Evolutionary conservation across 2,888 invertebrate species (phyloP).

Genomic region (Alsophila aescularia): DNA sequence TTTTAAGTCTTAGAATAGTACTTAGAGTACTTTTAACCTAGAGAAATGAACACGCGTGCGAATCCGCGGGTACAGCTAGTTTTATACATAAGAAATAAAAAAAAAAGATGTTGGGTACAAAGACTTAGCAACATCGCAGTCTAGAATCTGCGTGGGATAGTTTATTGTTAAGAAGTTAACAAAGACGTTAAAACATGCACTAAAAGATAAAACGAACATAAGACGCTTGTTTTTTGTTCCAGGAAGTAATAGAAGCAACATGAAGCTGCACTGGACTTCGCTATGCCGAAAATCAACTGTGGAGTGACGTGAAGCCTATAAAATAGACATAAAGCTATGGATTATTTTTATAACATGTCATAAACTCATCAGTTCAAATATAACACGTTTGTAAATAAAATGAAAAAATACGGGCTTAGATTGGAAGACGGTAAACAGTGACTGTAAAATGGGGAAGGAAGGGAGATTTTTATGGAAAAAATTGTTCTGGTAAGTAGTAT

Average conservation of each 20-base stretch:
- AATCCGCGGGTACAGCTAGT: no score
- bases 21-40: no score
- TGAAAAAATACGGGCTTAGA: constrained; percentile 51
- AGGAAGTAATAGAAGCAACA: constrained; percentile 39
- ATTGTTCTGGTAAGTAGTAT: constrained; percentile 64
- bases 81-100: no score
- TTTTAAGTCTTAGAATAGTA: no score
- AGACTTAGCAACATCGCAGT: neutral
- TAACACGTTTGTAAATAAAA: constrained; percentile 43
- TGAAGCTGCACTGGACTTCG: constrained; percentile 32
- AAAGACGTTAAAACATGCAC: neutral
- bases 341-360: constrained; percentile 26
- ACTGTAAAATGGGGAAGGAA: constrained; percentile 66
- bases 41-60: no score
- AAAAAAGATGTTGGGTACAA: neutral
- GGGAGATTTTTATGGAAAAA: constrained; percentile 49
- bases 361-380: constrained; percentile 29
- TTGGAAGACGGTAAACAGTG: constrained; percentile 46
- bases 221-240: constrained; percentile 42
- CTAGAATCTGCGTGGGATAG: constrained; percentile 7
- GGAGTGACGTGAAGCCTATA: constrained; percentile 46
- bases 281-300: constrained; percentile 39
- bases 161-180: constrained; percentile 1
- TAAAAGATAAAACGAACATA: constrained; percentile 25
- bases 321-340: constrained; percentile 25